These are phyloP conservation scores for Hirundichthys speculiger DNA, from an alignment of 2,113 vertebrate genomes.

Conservation along the genomic window DNA sequence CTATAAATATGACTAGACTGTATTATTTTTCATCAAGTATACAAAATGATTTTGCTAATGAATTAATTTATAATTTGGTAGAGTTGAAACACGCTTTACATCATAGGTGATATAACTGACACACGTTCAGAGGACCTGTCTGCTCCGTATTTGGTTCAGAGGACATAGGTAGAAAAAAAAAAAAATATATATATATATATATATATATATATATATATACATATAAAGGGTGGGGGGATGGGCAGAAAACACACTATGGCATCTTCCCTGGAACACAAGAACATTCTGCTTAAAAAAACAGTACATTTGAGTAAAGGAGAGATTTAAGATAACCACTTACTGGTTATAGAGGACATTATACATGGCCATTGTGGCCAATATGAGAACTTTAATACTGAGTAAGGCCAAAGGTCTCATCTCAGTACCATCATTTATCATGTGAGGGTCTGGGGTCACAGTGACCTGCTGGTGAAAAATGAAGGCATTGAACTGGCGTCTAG, in stretches of 20 bases:
- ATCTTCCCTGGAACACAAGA: neutral
- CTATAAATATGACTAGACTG: neutral
- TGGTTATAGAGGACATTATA: slow-evolving; percentile 34
- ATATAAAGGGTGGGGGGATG: too few relatives aligned
- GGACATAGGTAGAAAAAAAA: neutral
- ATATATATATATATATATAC: too few relatives aligned
- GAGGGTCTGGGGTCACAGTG: slow-evolving; percentile 64
- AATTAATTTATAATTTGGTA: too few relatives aligned
- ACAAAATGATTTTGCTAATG: too few relatives aligned
- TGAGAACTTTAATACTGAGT: slow-evolving; percentile 47
- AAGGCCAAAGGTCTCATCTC: slow-evolving; percentile 63
- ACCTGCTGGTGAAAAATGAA: slow-evolving; percentile 67
- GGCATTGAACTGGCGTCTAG: slow-evolving; percentile 67
- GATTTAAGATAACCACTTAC: slow-evolving; percentile 16
- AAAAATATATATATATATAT: too few relatives aligned
- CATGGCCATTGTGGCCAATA: slow-evolving; percentile 52
- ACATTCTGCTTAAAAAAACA: slow-evolving; percentile 4
- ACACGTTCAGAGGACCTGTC: neutral
- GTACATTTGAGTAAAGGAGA: slow-evolving; percentile 4
- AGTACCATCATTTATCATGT: slow-evolving; percentile 62
- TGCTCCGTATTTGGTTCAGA: neutral
- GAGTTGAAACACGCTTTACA: neutral
- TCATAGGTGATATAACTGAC: neutral
- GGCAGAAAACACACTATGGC: too few relatives aligned
- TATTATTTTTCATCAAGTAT: too few relatives aligned